A percentile compares a stretch with the other conserved stretches of the same genome.
phyloP scores from a whole-genome alignment of 2,888 invertebrate genomes.

The Drosophila ochracea region DNA sequence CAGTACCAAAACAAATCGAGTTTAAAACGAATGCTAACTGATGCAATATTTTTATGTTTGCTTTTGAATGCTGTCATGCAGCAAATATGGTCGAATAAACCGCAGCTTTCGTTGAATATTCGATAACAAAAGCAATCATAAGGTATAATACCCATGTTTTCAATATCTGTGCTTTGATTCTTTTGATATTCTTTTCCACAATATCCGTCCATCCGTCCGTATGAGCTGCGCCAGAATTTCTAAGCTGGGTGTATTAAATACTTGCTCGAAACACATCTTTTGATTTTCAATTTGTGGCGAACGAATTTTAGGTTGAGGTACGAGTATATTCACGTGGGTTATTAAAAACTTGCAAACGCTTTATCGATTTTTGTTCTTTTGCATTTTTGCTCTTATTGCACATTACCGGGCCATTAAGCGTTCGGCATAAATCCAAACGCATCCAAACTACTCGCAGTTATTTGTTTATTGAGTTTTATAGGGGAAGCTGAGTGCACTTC shows the following conservation, averaged over 20 bases:
- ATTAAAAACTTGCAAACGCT: background rate
- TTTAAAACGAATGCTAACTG: conserved; percentile 38
- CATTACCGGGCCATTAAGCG: conserved; percentile 71
- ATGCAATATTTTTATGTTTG: conserved; percentile 15
- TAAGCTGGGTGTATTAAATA: background rate
- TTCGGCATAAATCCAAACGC: conserved; percentile 63
- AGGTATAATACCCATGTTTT: conserved; percentile 3
- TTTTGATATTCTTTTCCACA: background rate
- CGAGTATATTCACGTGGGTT: background rate
- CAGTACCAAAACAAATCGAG: conserved; percentile 54
- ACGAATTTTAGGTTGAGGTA: background rate
- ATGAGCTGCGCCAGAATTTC: background rate
- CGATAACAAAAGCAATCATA: background rate
- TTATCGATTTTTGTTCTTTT: conserved; percentile 13
- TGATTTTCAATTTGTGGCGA: background rate
- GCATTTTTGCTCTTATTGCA: conserved; percentile 42
- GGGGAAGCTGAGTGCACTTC: conserved; percentile 52
- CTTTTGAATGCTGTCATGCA: conserved; percentile 32
- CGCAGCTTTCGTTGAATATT: conserved; percentile 14
- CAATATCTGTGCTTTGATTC: background rate
- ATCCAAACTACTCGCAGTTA: conserved; percentile 42
- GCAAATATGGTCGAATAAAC: conserved; percentile 45
- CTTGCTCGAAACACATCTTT: background rate
- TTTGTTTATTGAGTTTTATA: conserved; percentile 40
- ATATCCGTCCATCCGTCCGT: background rate